Conservation (phyloP, 2,797 vertebrate genomes). For the Neosilurus hyrtlii region DNA sequence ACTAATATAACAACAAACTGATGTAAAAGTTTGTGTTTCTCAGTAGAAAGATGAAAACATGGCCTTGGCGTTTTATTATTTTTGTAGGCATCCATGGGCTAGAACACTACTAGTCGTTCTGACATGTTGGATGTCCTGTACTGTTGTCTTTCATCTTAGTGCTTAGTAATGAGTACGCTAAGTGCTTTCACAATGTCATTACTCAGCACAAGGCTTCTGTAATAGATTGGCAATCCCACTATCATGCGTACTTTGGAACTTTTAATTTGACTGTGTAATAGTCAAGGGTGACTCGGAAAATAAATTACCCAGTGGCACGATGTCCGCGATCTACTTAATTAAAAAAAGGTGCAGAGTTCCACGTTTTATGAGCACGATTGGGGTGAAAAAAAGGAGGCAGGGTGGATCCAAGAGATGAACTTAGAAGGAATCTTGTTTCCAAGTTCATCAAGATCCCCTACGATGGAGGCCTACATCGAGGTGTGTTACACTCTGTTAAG, state of each 20-base stretch:
- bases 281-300: not conserved
- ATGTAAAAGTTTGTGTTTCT: not conserved
- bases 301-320: not conserved
- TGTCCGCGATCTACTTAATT: too few species aligned
- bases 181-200: constrained; percentile 6
- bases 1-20: not conserved
- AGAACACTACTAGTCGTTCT: not conserved
- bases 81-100: not conserved
- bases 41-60: not conserved
- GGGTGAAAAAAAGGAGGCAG: too few species aligned
- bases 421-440: too few species aligned
- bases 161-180: not conserved
- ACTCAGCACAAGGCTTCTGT: not conserved
- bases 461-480: too few species aligned
- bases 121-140: not conserved
- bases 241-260: not conserved
- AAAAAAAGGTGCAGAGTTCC: too few species aligned
- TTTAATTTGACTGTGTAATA: not conserved
- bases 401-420: too few species aligned
- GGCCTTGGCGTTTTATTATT: not conserved
- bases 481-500: too few species aligned
- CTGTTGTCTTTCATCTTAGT: not conserved
- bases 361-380: too few species aligned
- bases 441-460: too few species aligned
- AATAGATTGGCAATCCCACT: not conserved